phyloP scores from a whole-genome alignment of 2,113 vertebrate species.

The Uropsilus gracilis region DNA sequence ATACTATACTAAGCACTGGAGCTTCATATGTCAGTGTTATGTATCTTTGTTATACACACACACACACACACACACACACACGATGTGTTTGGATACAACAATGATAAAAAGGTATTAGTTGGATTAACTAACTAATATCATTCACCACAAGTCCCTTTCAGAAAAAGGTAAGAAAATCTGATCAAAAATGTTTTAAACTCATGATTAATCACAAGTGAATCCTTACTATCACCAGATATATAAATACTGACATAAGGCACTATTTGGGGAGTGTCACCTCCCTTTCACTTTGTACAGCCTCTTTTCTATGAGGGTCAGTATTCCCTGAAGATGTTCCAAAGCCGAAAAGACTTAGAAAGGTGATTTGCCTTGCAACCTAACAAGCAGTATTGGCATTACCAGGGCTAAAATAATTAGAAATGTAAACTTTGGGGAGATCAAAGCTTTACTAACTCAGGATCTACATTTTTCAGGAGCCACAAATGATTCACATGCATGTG shows the following conservation, averaged over 20 bases:
- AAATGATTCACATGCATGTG: neutral
- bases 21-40: neutral
- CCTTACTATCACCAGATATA: neutral
- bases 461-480: neutral
- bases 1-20: neutral
- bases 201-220: neutral
- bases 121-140: neutral
- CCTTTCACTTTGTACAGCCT: constrained; percentile 25
- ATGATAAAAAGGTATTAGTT: neutral
- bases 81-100: neutral
- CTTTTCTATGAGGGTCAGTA: neutral
- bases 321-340: neutral
- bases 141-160: constrained; percentile 27
- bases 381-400: neutral
- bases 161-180: constrained; percentile 10
- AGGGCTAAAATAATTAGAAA: neutral
- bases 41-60: neutral
- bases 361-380: neutral
- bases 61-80: rapidly evolving
- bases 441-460: neutral
- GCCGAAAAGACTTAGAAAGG: constrained; percentile 21
- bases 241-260: constrained; percentile 3
- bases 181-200: neutral
- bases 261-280: neutral
- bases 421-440: neutral